phyloP scores from a whole-genome alignment of 2,888 invertebrate species.

The Rotaria macrura region DNA sequence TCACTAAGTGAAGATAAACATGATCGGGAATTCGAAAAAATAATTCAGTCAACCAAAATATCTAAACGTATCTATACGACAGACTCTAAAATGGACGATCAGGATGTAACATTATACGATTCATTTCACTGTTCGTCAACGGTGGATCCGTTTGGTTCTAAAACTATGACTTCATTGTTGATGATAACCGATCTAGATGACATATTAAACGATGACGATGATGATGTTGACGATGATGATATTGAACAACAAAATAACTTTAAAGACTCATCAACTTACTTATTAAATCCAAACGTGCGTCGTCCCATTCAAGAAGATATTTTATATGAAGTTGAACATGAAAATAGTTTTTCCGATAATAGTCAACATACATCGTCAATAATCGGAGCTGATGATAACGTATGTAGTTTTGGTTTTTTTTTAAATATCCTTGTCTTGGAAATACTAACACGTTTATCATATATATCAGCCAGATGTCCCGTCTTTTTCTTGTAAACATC shows the following conservation, averaged over 20 bases:
- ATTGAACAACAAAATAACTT: neutral
- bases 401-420: neutral
- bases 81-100: neutral
- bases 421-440: neutral
- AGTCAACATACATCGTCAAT: neutral
- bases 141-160: neutral
- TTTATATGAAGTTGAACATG: constrained; percentile 22
- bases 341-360: constrained; percentile 8
- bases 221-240: neutral
- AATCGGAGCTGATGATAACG: neutral
- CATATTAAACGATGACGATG: neutral
- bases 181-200: constrained; percentile 18
- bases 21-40: neutral
- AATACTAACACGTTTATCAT: neutral
- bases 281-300: neutral
- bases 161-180: neutral
- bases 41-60: neutral
- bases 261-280: neutral
- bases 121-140: neutral
- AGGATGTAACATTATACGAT: neutral
- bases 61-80: neutral
- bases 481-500: neutral
- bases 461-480: neutral
- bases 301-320: constrained; percentile 19
- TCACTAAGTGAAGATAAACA: neutral